Evolutionary conservation across 1,140 invertebrate species (phyloP).

Genomic region (Philopotamus ludificatus): DNA sequence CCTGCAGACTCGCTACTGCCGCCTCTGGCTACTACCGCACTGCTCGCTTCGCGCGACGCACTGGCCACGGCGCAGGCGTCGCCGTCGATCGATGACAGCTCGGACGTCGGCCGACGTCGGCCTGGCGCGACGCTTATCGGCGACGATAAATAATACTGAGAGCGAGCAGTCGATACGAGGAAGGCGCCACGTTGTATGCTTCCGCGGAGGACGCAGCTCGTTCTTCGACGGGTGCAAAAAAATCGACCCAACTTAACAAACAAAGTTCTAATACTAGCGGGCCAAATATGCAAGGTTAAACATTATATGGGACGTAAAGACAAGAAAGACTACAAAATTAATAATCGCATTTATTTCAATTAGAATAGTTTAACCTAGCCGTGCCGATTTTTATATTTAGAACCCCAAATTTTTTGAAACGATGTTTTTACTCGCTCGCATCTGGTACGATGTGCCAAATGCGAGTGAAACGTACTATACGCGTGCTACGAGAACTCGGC

Average conservation of each 20-base stretch:
- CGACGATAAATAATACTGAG: background rate
- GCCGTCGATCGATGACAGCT: background rate
- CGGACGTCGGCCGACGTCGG: background rate
- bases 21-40: background rate
- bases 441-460: too few species aligned
- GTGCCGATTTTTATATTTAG: too few species aligned
- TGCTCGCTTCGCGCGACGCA: background rate
- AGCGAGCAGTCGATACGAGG: too few species aligned
- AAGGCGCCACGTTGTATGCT: background rate
- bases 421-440: too few species aligned
- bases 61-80: background rate
- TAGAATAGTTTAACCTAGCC: too few species aligned
- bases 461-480: too few species aligned
- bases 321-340: too few species aligned
- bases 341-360: too few species aligned
- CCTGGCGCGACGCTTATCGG: background rate
- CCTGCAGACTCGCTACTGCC: background rate
- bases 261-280: background rate
- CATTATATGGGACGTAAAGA: too few species aligned
- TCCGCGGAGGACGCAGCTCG: background rate
- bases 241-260: background rate
- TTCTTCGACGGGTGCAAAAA: background rate
- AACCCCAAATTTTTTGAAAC: too few species aligned
- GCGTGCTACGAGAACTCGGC: too few species aligned
- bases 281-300: too few species aligned